Evolutionary conservation across 2,797 vertebrate species (phyloP).

Genomic region (Falco peregrinus): DNA sequence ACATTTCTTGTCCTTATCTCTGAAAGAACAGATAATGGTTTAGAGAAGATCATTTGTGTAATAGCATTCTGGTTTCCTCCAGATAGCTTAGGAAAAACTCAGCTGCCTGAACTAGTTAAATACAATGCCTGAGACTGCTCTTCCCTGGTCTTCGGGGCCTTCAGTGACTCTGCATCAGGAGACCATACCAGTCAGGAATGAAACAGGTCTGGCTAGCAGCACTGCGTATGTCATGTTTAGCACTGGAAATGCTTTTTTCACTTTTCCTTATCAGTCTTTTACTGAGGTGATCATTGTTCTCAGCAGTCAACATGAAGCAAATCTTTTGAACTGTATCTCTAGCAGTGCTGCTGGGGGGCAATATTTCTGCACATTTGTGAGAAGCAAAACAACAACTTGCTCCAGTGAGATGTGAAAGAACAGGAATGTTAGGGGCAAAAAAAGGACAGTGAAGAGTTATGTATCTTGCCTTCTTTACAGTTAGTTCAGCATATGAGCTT

Average conservation of each 20-base stretch:
- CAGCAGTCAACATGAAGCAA: not conserved
- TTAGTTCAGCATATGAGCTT: not conserved
- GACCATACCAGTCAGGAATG: not conserved
- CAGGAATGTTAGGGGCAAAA: not conserved
- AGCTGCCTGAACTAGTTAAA: not conserved
- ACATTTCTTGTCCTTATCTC: not conserved
- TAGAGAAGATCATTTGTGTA: not conserved
- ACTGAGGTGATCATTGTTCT: not conserved
- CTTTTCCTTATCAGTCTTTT: not conserved
- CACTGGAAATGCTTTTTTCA: not conserved
- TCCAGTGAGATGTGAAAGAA: not conserved
- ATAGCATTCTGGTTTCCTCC: not conserved
- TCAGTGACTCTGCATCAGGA: not conserved
- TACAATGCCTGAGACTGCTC: not conserved
- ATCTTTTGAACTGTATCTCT: not conserved
- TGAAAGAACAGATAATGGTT: not conserved
- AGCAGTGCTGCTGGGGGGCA: not conserved
- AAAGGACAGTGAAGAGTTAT: not conserved
- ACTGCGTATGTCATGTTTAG: not conserved
- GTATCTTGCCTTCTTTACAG: not conserved
- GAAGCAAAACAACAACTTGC: not conserved
- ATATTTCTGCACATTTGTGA: not conserved
- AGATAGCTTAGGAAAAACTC: not conserved
- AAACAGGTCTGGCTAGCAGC: not conserved
- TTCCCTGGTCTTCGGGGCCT: not conserved